These are phyloP conservation scores for Drosophila orosa DNA, from an alignment of 1,140 invertebrate genomes.

Conservation along the genomic window DNA sequence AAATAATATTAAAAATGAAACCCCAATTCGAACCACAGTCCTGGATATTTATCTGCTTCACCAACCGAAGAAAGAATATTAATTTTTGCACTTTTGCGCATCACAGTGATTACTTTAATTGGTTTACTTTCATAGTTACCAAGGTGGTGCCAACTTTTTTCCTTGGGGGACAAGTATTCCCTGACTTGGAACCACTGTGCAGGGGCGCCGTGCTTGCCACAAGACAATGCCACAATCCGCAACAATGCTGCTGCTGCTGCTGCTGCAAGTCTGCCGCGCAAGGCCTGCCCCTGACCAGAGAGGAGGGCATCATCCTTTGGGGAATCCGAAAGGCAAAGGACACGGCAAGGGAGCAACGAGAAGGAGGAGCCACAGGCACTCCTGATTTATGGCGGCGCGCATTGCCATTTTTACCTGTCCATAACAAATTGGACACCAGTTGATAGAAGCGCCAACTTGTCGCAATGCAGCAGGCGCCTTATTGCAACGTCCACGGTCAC, in stretches of 20 bases:
- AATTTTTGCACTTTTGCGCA: constrained; percentile 2
- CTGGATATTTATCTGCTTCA: neutral
- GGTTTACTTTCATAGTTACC: constrained; percentile 2
- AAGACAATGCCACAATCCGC: constrained; percentile 51
- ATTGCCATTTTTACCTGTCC: constrained; percentile 77
- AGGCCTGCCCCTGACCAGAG: constrained; percentile 22
- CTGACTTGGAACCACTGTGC: constrained; percentile 15
- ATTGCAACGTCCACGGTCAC: neutral
- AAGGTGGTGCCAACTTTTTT: neutral
- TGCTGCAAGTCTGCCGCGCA: constrained; percentile 29
- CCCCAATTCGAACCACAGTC: neutral
- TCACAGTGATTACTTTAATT: constrained; percentile 18
- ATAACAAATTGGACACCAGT: constrained; percentile 82
- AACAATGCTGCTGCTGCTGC: constrained; percentile 40
- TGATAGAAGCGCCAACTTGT: constrained; percentile 74
- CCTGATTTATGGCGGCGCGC: constrained; percentile 72
- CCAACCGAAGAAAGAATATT: constrained; percentile 16
- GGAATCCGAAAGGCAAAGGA: constrained; percentile 25
- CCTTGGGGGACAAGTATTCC: neutral
- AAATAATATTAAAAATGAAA: neutral
- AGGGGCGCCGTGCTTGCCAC: constrained; percentile 13
- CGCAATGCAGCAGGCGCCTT: constrained; percentile 67
- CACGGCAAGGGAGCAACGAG: neutral
- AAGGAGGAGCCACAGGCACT: constrained; percentile 3
- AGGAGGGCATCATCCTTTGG: constrained; percentile 22